Conservation (phyloP, 2,797 vertebrate genomes). For the Sternotherus odoratus region DNA sequence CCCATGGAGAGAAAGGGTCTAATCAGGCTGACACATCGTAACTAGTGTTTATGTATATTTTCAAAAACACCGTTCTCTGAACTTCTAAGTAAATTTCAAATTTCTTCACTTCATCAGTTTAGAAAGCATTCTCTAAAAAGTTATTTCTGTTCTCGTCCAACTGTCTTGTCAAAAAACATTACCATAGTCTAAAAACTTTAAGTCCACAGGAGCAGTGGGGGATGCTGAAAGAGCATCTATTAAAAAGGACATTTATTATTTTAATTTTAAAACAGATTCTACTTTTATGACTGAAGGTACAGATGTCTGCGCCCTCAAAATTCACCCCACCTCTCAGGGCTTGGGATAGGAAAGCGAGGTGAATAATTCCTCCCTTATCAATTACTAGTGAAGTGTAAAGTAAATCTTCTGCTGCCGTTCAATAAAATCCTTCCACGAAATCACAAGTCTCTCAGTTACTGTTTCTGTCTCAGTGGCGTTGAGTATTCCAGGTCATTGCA, state of each 20-base stretch:
- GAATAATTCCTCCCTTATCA: conserved; percentile 59
- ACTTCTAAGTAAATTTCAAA: conserved; percentile 55
- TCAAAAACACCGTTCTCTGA: conserved; percentile 20
- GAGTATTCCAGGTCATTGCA: conserved; percentile 85
- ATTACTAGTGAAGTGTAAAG: conserved; percentile 70
- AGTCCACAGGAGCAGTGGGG: neutral
- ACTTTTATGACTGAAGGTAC: conserved; percentile 26
- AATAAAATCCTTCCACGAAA: conserved; percentile 72
- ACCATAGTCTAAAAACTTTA: neutral
- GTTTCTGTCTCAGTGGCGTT: conserved; percentile 73
- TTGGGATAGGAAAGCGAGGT: conserved; percentile 32
- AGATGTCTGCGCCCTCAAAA: conserved; percentile 41
- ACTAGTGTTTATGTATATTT: conserved; percentile 61
- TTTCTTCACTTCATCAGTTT: conserved; percentile 54
- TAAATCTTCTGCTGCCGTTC: conserved; percentile 65
- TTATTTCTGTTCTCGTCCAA: conserved; percentile 30
- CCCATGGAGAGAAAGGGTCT: conserved; percentile 51
- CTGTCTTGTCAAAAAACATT: conserved; percentile 51
- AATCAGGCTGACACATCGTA: conserved; percentile 68
- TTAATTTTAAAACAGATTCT: conserved; percentile 49
- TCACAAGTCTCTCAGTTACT: conserved; percentile 65
- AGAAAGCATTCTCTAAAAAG: no score
- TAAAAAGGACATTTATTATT: conserved; percentile 25
- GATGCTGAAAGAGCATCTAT: conserved; percentile 11
- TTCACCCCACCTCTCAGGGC: conserved; percentile 35